Conservation (phyloP, 2,113 vertebrate species). For the Tichodroma muraria region DNA sequence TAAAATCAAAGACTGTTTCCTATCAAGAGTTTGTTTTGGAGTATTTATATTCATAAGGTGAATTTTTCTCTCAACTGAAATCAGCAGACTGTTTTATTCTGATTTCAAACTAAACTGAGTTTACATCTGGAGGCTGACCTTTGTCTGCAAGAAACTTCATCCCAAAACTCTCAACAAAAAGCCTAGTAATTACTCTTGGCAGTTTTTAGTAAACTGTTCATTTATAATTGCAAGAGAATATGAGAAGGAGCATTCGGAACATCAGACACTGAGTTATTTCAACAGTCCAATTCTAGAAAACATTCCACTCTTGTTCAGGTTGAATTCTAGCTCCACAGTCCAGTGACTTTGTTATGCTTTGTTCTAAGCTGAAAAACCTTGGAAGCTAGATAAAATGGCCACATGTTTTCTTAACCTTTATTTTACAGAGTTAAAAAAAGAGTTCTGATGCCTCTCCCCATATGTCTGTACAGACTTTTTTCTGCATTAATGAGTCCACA, state of each 20-base stretch:
- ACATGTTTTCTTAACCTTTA: not conserved
- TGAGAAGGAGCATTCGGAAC: not conserved
- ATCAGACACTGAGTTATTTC: not conserved
- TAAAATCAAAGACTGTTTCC: slow-evolving; percentile 67
- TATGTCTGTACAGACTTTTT: not conserved
- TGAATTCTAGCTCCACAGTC: not conserved
- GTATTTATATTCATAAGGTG: not conserved
- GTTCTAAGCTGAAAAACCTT: not conserved
- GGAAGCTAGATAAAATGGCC: not conserved
- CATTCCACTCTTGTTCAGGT: not conserved
- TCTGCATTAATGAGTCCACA: not conserved
- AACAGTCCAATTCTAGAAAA: not conserved
- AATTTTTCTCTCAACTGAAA: not conserved
- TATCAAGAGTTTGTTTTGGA: slow-evolving; percentile 62
- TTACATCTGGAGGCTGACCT: not conserved
- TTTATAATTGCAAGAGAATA: not conserved
- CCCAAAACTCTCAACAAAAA: not conserved
- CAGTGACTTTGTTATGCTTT: not conserved
- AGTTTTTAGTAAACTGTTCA: not conserved
- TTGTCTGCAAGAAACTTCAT: not conserved
- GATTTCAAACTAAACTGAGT: not conserved
- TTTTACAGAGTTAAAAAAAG: not conserved
- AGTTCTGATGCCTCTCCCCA: not conserved
- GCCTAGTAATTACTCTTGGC: not conserved
- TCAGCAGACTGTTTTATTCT: not conserved